These are phyloP conservation scores for Mormyrops boulengeri DNA, from an alignment of 2,797 vertebrate species.

Conservation along the genomic window DNA sequence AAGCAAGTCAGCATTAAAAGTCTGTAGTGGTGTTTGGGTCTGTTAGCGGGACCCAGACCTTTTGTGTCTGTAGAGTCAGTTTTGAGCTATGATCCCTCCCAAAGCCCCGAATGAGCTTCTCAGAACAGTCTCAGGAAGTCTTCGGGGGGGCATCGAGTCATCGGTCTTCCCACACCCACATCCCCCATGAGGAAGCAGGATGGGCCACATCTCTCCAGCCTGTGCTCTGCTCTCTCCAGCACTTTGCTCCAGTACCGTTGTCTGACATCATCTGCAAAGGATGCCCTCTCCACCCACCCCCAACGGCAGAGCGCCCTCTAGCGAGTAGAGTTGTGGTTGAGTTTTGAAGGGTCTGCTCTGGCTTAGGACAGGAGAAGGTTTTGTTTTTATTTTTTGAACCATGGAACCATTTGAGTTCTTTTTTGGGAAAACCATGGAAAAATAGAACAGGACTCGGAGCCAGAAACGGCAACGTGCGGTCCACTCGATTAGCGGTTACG, in stretches of 20 bases:
- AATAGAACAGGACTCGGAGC: background rate
- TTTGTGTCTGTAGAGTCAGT: background rate
- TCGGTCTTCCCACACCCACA: background rate
- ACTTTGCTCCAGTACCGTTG: constrained; percentile 20
- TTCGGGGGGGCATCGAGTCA: background rate
- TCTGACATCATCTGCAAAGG: constrained; percentile 19
- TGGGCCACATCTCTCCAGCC: constrained; percentile 17
- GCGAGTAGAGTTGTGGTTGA: constrained; percentile 38
- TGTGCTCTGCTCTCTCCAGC: constrained; percentile 24
- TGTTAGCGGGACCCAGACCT: background rate
- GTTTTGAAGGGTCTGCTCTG: constrained; percentile 35
- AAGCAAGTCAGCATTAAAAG: background rate
- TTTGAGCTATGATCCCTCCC: background rate
- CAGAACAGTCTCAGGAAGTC: background rate
- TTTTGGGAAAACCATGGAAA: background rate
- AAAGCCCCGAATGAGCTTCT: background rate
- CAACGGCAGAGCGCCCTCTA: constrained; percentile 53
- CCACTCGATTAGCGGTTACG: constrained; percentile 13
- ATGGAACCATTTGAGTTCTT: background rate
- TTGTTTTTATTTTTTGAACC: background rate
- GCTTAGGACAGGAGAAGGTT: background rate
- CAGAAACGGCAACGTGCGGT: constrained; percentile 18
- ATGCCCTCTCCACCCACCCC: constrained; percentile 23
- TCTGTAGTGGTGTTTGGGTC: background rate
- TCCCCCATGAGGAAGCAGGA: background rate